A percentile compares a stretch with the other conserved stretches of the same genome.
Conservation (phyloP, 2,888 invertebrate genomes). For the Aleiodes testaceus region DNA sequence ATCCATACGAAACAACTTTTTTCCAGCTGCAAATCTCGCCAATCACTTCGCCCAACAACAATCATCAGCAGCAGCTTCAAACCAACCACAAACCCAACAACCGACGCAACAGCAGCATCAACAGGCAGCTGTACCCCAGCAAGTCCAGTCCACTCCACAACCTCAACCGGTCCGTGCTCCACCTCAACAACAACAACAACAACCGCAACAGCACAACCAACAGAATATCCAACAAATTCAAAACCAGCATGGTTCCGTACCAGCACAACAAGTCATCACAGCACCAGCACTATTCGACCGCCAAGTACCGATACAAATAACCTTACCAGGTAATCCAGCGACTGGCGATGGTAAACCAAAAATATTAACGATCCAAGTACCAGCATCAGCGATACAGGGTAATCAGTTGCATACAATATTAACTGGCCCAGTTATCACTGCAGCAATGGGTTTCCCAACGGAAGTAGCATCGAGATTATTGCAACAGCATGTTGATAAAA, state of each 20-base stretch:
- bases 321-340: conserved; percentile 86
- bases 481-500: conserved; percentile 92
- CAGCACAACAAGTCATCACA: conserved; percentile 66
- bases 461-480: conserved; percentile 86
- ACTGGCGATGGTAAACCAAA: conserved; percentile 81
- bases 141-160: conserved; percentile 53
- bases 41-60: conserved; percentile 66
- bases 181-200: conserved; percentile 55
- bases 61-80: conserved; percentile 36
- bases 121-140: conserved; percentile 26
- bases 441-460: conserved; percentile 90
- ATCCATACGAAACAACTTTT: conserved; percentile 30
- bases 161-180: conserved; percentile 56
- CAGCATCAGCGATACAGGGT: conserved; percentile 87
- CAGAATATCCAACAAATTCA: conserved; percentile 57
- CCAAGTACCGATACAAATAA: conserved; percentile 79
- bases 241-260: conserved; percentile 55
- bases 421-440: conserved; percentile 91
- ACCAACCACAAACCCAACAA: conserved; percentile 64
- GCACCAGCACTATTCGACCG: conserved; percentile 74
- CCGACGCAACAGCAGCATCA: conserved; percentile 53
- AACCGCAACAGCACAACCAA: conserved; percentile 57
- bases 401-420: conserved; percentile 81
- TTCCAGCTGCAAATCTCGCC: conserved; percentile 54
- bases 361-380: conserved; percentile 91